Percentiles rank a stretch among this genome's conserved stretches.
These are phyloP conservation scores for Alosa sapidissima DNA, from an alignment of 2,797 vertebrate species.

Conservation along the genomic window DNA sequence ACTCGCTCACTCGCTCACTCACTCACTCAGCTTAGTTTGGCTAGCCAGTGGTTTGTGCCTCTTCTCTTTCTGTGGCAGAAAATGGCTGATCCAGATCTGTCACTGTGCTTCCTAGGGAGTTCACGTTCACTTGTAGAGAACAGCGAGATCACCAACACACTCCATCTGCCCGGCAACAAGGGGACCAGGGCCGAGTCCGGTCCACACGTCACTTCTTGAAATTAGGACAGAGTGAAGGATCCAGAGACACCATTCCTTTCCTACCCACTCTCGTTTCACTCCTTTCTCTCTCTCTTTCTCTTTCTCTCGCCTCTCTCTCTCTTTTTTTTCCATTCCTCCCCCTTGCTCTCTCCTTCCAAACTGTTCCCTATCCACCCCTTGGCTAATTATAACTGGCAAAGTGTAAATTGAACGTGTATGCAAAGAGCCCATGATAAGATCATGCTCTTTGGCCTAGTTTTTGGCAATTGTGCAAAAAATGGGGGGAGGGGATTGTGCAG, in stretches of 20 bases:
- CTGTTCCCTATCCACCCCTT: constrained; percentile 30
- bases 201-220: constrained; percentile 70
- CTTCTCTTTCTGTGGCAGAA: background rate
- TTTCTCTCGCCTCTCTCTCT: constrained; percentile 20
- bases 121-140: constrained; percentile 10
- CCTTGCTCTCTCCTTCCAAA: constrained; percentile 13
- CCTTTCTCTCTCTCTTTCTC: background rate
- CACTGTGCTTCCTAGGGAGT: constrained; percentile 30
- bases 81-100: constrained; percentile 50
- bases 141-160: constrained; percentile 25
- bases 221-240: constrained; percentile 71
- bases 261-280: background rate
- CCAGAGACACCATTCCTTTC: constrained; percentile 49
- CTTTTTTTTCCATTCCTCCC: constrained; percentile 12
- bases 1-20: no score
- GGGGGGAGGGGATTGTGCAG: background rate
- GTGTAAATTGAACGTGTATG: constrained; percentile 39
- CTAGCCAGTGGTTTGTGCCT: background rate
- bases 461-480: constrained; percentile 7
- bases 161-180: constrained; percentile 33
- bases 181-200: constrained; percentile 47
- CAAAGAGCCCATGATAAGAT: constrained; percentile 30
- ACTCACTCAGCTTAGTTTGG: no score
- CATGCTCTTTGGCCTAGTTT: constrained; percentile 47
- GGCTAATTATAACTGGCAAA: constrained; percentile 49